Evolutionary conservation across 2,797 vertebrate species (phyloP).

Genomic region (Epinephelus malabaricus): DNA sequence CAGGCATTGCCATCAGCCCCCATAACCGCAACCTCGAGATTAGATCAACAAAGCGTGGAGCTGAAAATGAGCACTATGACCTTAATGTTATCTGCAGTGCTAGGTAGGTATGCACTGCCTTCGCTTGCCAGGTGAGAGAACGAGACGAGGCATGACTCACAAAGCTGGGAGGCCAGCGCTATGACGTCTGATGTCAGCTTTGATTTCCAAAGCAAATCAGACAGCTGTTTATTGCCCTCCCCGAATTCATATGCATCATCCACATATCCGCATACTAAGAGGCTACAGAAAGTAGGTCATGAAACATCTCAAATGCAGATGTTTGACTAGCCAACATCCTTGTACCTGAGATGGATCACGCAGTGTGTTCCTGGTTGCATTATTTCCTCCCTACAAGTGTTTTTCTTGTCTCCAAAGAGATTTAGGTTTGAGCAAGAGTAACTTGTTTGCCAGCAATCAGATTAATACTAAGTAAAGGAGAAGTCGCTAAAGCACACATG

Average conservation of each 20-base stretch:
- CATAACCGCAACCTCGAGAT: slow-evolving; percentile 35
- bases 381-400: slow-evolving; percentile 43
- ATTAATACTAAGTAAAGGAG: slow-evolving; percentile 56
- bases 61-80: slow-evolving; percentile 46
- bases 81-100: slow-evolving; percentile 53
- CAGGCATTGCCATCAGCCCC: slow-evolving; percentile 25
- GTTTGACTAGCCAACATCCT: slow-evolving; percentile 20
- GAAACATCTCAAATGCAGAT: slow-evolving; percentile 17
- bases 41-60: slow-evolving; percentile 46
- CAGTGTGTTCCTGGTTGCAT: slow-evolving; percentile 24
- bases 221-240: slow-evolving; percentile 46
- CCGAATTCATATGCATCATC: slow-evolving; percentile 39
- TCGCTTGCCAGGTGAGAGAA: slow-evolving; percentile 61
- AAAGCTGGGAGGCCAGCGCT: slow-evolving; percentile 41
- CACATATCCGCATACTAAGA: slow-evolving; percentile 5
- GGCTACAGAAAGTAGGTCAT: slow-evolving; percentile 44
- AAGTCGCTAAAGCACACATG: slow-evolving; percentile 42
- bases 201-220: slow-evolving; percentile 65
- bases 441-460: slow-evolving; percentile 52
- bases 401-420: slow-evolving; percentile 54
- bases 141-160: slow-evolving; percentile 76
- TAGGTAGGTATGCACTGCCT: slow-evolving; percentile 68
- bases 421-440: slow-evolving; percentile 50
- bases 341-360: slow-evolving; percentile 39
- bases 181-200: slow-evolving; percentile 64